Base-by-base conservation (phyloP, 2,113 vertebrate genomes). In the Stictonetta naevosa region DNA sequence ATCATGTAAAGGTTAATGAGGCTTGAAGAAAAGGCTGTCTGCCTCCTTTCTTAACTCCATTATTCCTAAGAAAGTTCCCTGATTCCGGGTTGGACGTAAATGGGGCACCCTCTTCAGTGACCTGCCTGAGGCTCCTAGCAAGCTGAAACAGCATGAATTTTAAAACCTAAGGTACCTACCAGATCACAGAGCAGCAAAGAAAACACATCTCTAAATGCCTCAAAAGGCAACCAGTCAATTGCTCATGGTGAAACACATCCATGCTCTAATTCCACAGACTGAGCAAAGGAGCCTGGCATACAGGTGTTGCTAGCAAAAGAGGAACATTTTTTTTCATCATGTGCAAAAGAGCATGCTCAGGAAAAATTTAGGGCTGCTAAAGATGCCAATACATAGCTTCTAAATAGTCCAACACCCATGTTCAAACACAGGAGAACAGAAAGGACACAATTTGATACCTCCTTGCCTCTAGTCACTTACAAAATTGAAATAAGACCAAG, bases 401-500 rank as follows among this genome's bases (percentile, higher is more conserved):
- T 74, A 40, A 83, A 59, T 6, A 36, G 46, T 69, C 22, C 52
- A 63, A 48, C 5, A 59, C n/a, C 26, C 25, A 8, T 52, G n/a
- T 64, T 86, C 55, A 74, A 83, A 80, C 10, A 16, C 1, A 29
- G 33, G 33, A 85, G 18, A 95, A 88, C 14, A 90, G 59, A 88
- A 73, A 22, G 21, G n/a, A 83, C 8, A 55, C 69, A 46, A 86
- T 68, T 63, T 77, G 88, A 74, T 29, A 59, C 22, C 40, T 78
- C n/a, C 16, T 66, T 88, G 29, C 21, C n/a, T 42, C 29, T 38
- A 21, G 34, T 38, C 25, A 52, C 46, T 36, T 50, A 69, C 36
- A 78, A 83, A 88, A 86, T 8, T 71, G n/a, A 93, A 88, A 38
- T 68, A 81, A 88, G n/a, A 88, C 4, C 14, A 72, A 36, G 18